phyloP scores from a whole-genome alignment of 1,140 invertebrate genomes.

The Stegodyphus mimosarum region DNA sequence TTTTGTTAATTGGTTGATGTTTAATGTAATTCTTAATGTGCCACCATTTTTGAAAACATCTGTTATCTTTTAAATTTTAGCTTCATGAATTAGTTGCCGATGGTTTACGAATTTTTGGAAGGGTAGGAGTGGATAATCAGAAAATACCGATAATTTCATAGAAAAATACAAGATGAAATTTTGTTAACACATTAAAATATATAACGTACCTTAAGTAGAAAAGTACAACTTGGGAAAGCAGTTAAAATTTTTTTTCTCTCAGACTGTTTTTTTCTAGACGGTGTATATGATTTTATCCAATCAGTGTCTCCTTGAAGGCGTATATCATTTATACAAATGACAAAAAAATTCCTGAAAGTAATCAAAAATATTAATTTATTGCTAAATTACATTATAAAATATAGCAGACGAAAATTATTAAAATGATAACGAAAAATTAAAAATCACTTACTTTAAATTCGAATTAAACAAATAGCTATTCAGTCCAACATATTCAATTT shows the following conservation, averaged over 20 bases:
- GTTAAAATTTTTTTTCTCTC: background rate
- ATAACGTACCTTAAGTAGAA: conserved; percentile 17
- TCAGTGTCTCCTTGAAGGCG: conserved; percentile 62
- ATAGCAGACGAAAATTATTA: background rate
- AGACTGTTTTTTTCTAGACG: background rate
- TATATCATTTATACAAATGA: conserved; percentile 56
- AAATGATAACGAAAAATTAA: background rate
- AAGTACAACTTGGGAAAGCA: background rate
- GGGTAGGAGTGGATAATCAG: too few relatives aligned
- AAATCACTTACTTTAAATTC: conserved; percentile 32
- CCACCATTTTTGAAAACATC: too few relatives aligned
- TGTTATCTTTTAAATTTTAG: too few relatives aligned
- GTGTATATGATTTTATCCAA: conserved; percentile 42
- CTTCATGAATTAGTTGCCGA: too few relatives aligned
- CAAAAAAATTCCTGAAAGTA: conserved; percentile 33
- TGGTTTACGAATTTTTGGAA: too few relatives aligned
- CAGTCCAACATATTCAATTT: conserved; percentile 51
- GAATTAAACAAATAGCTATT: conserved; percentile 43
- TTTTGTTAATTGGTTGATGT: too few relatives aligned
- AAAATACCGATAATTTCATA: too few relatives aligned
- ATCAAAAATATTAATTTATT: background rate
- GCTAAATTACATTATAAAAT: background rate
- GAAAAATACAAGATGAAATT: too few relatives aligned
- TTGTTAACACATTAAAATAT: too few relatives aligned
- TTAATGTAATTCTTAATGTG: too few relatives aligned